Evolutionary conservation across 2,797 vertebrate genomes (phyloP), one percentile per base, ranked within the genome.

Genomic region (Alauda arvensis): DNA sequence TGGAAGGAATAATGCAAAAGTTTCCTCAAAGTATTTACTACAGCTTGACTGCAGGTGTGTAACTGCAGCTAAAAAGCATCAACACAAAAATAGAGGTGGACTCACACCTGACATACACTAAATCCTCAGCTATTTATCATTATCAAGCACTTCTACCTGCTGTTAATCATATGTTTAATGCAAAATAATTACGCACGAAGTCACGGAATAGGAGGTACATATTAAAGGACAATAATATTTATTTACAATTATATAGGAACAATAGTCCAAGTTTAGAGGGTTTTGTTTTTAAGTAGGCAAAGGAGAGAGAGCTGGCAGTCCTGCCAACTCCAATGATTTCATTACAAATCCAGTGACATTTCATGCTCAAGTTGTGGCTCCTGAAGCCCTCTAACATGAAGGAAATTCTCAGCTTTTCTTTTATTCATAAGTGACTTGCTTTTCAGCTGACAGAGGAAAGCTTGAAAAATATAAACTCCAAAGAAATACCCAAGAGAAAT

Each of bases 341-440:
- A 57, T 72, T 65, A 76, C 49, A 80, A 77, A 77, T 33, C 56
- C 74, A 88, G 82, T 88, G 69, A 75, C 56, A 91, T 89, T 91
- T 91, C 69, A 53, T 62, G 72, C 75, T 80, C 42, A 66, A 63
- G n/a, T 52, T 82, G 76, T 66, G 66, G 37, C 28, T 91, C 52
- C 76, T 89, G 66, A 70, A 86, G 37, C 42, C 66, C 45, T 68
- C 53, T 43, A 75, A 88, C 49, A 39, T 25, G 76, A 94, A 75
- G 46, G 25, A 91, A 87, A 87, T 56, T 72, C 62, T 79, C 76
- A 86, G 78, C 72, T 85, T 77, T 77, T 91, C 69, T 93, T 89
- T 91, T 84, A 91, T 84, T 92, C 74, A 68, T 88, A 61, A 83
- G 59, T n/a, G 23, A 62, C 59, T 80, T 80, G 69, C 52, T 81